Conservation (phyloP, 1,140 invertebrate genomes). For the Scaptomyza pallida region DNA sequence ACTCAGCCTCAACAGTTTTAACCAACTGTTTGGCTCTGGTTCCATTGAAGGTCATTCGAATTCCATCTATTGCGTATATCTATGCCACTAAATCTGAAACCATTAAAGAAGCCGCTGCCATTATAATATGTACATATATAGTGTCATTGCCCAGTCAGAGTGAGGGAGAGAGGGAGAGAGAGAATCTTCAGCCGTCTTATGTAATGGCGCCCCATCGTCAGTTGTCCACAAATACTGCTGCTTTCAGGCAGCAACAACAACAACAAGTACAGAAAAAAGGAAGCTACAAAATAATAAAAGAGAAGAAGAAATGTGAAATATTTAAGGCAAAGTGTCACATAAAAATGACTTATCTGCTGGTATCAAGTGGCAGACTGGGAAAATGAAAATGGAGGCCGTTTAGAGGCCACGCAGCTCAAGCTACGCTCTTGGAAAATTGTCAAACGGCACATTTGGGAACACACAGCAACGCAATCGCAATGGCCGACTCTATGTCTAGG, state of each 20-base stretch:
- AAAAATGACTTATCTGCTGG: constrained; percentile 83
- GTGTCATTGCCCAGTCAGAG: constrained; percentile 66
- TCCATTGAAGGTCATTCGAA: constrained; percentile 56
- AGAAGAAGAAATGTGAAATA: constrained; percentile 77
- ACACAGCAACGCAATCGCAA: not conserved
- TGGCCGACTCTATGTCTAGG: not conserved
- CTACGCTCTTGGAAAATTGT: constrained; percentile 76
- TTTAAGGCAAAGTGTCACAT: constrained; percentile 83
- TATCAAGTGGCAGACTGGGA: constrained; percentile 68
- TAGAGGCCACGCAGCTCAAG: constrained; percentile 42
- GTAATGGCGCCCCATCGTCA: constrained; percentile 52
- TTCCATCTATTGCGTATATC: constrained; percentile 56
- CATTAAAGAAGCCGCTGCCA: constrained; percentile 67
- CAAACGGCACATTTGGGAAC: constrained; percentile 51
- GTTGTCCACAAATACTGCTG: constrained; percentile 15
- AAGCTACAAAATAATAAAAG: too few species aligned
- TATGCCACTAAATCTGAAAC: constrained; percentile 63
- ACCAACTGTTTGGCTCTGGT: constrained; percentile 16
- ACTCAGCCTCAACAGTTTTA: not conserved
- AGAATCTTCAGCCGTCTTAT: constrained; percentile 36
- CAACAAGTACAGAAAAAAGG: not conserved
- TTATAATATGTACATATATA: constrained; percentile 61
- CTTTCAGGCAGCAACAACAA: constrained; percentile 8
- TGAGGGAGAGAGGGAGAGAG: not conserved
- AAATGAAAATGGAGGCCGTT: constrained; percentile 39